Conservation (phyloP, 1,140 invertebrate species). For the Nylanderia fulva region DNA sequence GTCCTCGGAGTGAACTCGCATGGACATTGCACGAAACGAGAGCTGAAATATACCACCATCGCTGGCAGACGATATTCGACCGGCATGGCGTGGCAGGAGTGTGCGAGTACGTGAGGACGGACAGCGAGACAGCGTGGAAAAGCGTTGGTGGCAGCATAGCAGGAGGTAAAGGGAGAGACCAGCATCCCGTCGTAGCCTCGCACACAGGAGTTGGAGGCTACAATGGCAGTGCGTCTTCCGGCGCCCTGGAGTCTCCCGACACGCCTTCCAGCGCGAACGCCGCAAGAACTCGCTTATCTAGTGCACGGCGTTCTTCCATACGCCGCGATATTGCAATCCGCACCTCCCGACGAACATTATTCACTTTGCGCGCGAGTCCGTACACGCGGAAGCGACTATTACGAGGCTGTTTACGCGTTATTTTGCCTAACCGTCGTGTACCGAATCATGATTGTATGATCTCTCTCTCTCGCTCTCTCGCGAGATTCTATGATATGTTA, state of each 20-base stretch:
- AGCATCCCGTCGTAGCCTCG: slow-evolving; percentile 46
- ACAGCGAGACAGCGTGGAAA: slow-evolving; percentile 13
- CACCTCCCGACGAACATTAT: slow-evolving; percentile 60
- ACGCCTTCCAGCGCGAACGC: slow-evolving; percentile 72
- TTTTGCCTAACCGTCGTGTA: neutral
- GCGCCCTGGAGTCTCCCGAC: slow-evolving; percentile 78
- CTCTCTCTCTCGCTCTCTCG: no score
- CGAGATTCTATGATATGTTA: neutral
- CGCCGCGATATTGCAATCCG: slow-evolving; percentile 75
- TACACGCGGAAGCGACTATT: slow-evolving; percentile 45
- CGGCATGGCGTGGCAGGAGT: slow-evolving; percentile 14
- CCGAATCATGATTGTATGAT: neutral
- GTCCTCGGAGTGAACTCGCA: slow-evolving; percentile 1
- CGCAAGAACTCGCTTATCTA: slow-evolving; percentile 72
- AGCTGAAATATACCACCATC: slow-evolving; percentile 45
- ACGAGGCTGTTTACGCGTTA: slow-evolving; percentile 52
- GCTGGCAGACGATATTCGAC: slow-evolving; percentile 64
- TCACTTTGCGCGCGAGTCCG: slow-evolving; percentile 29
- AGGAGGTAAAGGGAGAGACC: slow-evolving; percentile 38
- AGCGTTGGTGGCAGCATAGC: slow-evolving; percentile 42
- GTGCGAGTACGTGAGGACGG: slow-evolving; percentile 21
- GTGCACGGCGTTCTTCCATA: slow-evolving; percentile 65
- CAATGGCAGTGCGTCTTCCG: slow-evolving; percentile 80
- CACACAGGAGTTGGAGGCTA: slow-evolving; percentile 73
- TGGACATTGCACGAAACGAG: neutral